These are phyloP conservation scores for Procapra przewalskii DNA, from an alignment of 2,113 vertebrate genomes.

Conservation along the genomic window DNA sequence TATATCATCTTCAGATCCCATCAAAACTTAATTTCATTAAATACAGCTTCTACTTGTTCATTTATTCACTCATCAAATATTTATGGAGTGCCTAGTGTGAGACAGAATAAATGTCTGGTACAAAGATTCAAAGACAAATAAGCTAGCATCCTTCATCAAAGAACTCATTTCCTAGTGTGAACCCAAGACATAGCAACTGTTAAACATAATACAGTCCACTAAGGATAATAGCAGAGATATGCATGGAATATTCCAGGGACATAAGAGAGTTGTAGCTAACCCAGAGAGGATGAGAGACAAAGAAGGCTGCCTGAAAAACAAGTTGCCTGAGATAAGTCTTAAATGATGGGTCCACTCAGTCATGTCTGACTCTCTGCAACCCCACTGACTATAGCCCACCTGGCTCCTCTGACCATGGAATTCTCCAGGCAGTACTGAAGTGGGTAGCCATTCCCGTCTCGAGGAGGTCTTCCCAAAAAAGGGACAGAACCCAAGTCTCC, in stretches of 20 bases:
- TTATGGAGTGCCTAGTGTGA: neutral
- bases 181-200: neutral
- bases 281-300: neutral
- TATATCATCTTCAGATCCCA: neutral
- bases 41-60: neutral
- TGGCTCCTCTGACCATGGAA: neutral
- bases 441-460: neutral
- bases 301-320: neutral
- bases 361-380: neutral
- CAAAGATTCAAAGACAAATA: neutral
- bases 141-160: neutral
- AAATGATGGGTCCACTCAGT: neutral
- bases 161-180: neutral
- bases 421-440: neutral
- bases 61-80: neutral
- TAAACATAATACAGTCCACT: neutral
- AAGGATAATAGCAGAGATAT: neutral
- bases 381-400: neutral
- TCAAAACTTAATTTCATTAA: neutral
- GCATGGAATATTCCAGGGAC: neutral
- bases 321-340: neutral
- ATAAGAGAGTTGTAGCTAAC: neutral
- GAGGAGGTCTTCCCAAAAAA: neutral
- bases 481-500: neutral
- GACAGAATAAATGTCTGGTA: neutral